A percentile compares a stretch with the other conserved stretches of the same genome.
Conservation (phyloP, 2,113 vertebrate genomes). For the Brachyhypopomus occidentalis region DNA sequence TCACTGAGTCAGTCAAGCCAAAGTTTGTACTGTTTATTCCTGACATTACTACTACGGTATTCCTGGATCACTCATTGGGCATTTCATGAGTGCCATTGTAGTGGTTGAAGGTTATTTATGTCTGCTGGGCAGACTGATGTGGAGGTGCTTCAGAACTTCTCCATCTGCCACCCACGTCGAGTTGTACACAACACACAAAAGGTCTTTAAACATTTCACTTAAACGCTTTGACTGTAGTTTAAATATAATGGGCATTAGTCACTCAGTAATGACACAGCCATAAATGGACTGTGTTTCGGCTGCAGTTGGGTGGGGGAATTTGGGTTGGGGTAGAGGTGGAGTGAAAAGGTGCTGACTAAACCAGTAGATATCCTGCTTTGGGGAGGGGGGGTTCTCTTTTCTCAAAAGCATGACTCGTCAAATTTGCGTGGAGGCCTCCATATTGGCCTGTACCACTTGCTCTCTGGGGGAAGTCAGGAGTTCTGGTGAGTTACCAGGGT, state of each 20-base stretch:
- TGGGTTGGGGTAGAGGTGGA: not conserved
- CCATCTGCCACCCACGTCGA: no score
- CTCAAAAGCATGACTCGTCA: slow-evolving; percentile 37
- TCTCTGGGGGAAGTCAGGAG: slow-evolving; percentile 19
- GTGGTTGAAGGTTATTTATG: not conserved
- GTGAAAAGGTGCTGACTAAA: slow-evolving; percentile 7
- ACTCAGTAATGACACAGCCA: no score
- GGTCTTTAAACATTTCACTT: no score
- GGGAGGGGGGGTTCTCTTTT: not conserved
- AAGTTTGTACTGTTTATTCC: no score
- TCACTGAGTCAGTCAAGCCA: no score
- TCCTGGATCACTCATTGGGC: not conserved
- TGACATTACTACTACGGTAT: no score
- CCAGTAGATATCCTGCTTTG: slow-evolving; percentile 18
- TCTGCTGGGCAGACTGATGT: not conserved
- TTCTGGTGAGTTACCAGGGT: slow-evolving; percentile 10
- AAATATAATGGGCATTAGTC: no score
- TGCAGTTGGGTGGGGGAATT: not conserved
- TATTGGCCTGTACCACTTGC: not conserved
- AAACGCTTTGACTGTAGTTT: no score
- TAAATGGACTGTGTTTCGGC: no score
- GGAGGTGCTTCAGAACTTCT: not conserved
- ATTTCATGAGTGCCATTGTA: not conserved
- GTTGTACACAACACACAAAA: no score
- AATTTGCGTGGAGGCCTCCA: slow-evolving; percentile 21